A percentile compares a stretch with the other conserved stretches of the same genome.
phyloP scores from a whole-genome alignment of 2,888 invertebrate genomes.

The Pelosia muscerda region DNA sequence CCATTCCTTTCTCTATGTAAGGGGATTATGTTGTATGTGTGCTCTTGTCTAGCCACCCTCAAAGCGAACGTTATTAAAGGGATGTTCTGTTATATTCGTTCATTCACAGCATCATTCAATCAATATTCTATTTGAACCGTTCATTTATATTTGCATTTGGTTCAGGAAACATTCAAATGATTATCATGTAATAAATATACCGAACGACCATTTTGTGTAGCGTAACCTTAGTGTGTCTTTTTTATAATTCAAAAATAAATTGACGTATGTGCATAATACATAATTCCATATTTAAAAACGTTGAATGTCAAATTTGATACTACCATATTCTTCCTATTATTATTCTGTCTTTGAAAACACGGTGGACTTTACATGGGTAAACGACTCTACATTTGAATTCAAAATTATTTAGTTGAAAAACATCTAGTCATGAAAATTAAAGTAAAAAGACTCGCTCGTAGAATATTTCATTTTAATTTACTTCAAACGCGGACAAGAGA shows the following conservation, averaged over 20 bases:
- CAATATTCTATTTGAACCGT: constrained; percentile 28
- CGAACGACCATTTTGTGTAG: not conserved
- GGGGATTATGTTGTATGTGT: not conserved
- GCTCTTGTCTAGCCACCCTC: constrained; percentile 13
- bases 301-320: not conserved
- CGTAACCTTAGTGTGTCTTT: constrained; percentile 4
- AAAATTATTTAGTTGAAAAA: constrained; percentile 10
- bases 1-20: not conserved
- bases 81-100: constrained; percentile 29
- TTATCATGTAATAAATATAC: not conserved
- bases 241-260: not conserved
- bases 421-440: constrained; percentile 11
- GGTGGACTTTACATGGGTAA: not conserved
- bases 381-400: constrained; percentile 2
- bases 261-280: not conserved
- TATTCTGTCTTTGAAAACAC: not conserved
- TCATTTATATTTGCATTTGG: constrained; percentile 20
- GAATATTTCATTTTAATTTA: constrained; percentile 48
- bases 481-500: constrained; percentile 47
- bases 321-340: too few relatives aligned
- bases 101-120: constrained; percentile 35
- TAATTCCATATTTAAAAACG: not conserved
- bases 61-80: constrained; percentile 27
- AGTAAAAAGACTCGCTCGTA: constrained; percentile 28
- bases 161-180: constrained; percentile 18